Conservation (phyloP, 2,888 invertebrate genomes). For the Folsomia candida region DNA sequence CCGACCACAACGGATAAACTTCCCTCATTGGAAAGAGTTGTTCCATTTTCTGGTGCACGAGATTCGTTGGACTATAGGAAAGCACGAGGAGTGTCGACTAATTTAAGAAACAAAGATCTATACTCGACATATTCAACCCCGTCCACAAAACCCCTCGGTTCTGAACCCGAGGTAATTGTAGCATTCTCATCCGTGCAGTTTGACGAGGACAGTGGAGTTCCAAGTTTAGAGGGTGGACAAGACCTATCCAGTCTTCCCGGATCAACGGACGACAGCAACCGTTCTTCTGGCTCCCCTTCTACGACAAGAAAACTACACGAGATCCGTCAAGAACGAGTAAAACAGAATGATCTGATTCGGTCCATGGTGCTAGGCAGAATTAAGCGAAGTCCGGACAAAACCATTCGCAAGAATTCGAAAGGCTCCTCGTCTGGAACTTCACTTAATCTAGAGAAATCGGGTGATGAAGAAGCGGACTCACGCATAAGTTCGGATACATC, state of each 20-base stretch:
- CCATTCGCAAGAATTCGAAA: conserved; percentile 59
- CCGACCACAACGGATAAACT: neutral
- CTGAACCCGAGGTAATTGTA: neutral
- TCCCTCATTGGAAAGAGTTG: conserved; percentile 59
- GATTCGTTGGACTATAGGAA: conserved; percentile 63
- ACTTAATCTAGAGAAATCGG: conserved; percentile 2
- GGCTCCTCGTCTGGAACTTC: conserved; percentile 31
- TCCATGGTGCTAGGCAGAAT: conserved; percentile 76
- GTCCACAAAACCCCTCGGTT: neutral
- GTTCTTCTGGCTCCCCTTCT: conserved; percentile 56
- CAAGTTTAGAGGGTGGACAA: neutral
- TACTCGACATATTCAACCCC: conserved; percentile 37
- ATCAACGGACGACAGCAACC: neutral
- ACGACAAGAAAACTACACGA: conserved; percentile 70
- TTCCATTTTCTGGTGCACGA: conserved; percentile 68
- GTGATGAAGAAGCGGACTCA: conserved; percentile 21
- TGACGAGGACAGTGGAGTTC: neutral
- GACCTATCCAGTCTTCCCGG: neutral
- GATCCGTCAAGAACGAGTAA: conserved; percentile 71
- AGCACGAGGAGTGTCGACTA: conserved; percentile 38
- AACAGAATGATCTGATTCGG: conserved; percentile 78
- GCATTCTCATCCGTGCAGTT: neutral
- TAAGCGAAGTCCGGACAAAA: conserved; percentile 60
- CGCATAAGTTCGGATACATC: conserved; percentile 37
- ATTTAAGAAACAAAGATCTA: conserved; percentile 41